A percentile compares a stretch with the other conserved stretches of the same genome.
Conservation (phyloP, 2,797 vertebrate genomes). For the Tenualosa ilisha region DNA sequence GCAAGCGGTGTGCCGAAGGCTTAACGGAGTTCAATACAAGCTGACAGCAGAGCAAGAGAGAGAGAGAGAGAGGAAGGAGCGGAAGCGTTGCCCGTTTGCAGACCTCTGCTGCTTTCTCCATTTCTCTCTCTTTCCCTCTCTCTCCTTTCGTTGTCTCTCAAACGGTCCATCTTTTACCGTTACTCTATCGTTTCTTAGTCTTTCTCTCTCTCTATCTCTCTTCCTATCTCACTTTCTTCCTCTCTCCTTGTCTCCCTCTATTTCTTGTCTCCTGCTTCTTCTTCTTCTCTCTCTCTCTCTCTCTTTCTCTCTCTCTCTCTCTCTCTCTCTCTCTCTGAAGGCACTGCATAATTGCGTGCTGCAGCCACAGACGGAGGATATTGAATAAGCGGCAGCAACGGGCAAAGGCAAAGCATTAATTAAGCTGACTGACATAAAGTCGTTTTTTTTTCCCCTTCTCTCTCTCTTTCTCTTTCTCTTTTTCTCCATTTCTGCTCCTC, state of each 20-base stretch:
- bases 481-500: neutral
- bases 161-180: no score
- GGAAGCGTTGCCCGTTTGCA: neutral
- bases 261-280: neutral
- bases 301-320: neutral
- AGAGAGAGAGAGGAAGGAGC: no score
- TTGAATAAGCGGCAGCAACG: neutral
- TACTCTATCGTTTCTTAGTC: neutral
- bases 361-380: neutral
- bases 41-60: neutral
- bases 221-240: neutral
- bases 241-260: neutral
- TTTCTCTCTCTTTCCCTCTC: neutral
- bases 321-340: neutral
- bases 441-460: neutral
- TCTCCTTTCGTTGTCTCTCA: neutral
- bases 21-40: neutral
- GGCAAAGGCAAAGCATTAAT: conserved; percentile 6
- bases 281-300: neutral
- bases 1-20: neutral
- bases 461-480: neutral
- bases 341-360: neutral
- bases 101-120: no score
- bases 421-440: conserved; percentile 16
- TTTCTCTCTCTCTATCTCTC: neutral